phyloP scores from a whole-genome alignment of 2,888 invertebrate species.

The Caenorhabditis zanzibari region DNA sequence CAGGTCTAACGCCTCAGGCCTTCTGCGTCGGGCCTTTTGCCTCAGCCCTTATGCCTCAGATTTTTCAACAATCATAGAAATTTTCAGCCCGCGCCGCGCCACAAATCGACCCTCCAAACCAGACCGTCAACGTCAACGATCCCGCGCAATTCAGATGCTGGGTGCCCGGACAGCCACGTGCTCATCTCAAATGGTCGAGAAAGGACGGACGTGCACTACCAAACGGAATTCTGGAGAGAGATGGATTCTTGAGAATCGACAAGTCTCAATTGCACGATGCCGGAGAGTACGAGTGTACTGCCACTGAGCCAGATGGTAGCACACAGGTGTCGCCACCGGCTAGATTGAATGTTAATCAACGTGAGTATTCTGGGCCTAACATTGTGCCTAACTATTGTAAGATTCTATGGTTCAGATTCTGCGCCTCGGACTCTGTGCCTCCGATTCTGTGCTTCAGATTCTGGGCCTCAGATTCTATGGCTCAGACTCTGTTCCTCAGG shows the following conservation, averaged over 20 bases:
- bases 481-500: no score
- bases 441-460: no score
- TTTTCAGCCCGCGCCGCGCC: conserved; percentile 57
- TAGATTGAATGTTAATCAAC: conserved; percentile 80
- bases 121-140: conserved; percentile 88
- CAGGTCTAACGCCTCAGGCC: no score
- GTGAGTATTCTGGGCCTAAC: conserved; percentile 24
- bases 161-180: conserved; percentile 86
- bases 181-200: conserved; percentile 87
- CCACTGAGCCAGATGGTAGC: conserved; percentile 85
- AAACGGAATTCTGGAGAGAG: conserved; percentile 86
- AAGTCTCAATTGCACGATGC: conserved; percentile 88
- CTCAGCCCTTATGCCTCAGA: no score
- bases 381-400: no score
- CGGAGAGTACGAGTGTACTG: conserved; percentile 92
- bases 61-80: no score
- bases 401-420: no score
- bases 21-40: no score
- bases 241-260: conserved; percentile 89
- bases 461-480: no score
- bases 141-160: conserved; percentile 89
- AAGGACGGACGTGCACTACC: conserved; percentile 84
- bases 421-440: no score
- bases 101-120: conserved; percentile 86
- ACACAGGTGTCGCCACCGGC: conserved; percentile 85